phyloP scores from a whole-genome alignment of 2,888 invertebrate species.

The Agonopterix subpropinquella region DNA sequence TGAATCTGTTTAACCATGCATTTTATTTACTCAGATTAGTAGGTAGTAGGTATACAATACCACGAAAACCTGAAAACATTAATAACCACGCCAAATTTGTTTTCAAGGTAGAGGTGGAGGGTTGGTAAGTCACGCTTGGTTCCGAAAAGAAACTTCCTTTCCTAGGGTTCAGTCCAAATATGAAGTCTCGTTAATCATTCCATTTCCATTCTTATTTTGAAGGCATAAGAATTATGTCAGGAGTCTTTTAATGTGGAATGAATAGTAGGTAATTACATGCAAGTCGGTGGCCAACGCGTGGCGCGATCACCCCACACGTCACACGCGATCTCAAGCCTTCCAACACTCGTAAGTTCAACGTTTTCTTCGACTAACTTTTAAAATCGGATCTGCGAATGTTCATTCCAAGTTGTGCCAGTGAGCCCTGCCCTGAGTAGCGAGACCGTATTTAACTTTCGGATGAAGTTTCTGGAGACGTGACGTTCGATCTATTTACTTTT shows the following conservation, averaged over 20 bases:
- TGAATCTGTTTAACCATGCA: too few relatives aligned
- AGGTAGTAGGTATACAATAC: too few relatives aligned
- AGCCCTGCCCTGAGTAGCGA: slow-evolving; percentile 12
- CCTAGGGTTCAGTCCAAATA: too few relatives aligned
- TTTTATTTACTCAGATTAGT: too few relatives aligned
- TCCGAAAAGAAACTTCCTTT: slow-evolving; percentile 62
- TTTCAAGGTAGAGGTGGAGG: slow-evolving; percentile 12
- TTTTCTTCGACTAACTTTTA: slow-evolving; percentile 12
- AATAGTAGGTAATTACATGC: slow-evolving; percentile 56
- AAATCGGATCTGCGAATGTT: slow-evolving; percentile 31
- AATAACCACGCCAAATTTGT: not conserved
- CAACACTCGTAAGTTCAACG: not conserved
- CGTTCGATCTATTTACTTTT: not conserved
- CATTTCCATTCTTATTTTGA: too few relatives aligned
- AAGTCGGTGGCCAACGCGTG: slow-evolving; percentile 38
- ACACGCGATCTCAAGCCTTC: slow-evolving; percentile 58
- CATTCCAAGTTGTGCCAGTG: slow-evolving; percentile 26
- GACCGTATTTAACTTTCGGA: slow-evolving; percentile 37
- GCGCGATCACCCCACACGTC: slow-evolving; percentile 41
- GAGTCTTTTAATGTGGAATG: too few relatives aligned
- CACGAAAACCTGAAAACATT: not conserved
- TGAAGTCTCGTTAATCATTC: too few relatives aligned
- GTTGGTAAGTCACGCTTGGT: slow-evolving; percentile 49
- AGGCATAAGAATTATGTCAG: too few relatives aligned
- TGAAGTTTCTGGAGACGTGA: slow-evolving; percentile 1